These are phyloP conservation scores for Chelonus insularis DNA, from an alignment of 1,140 invertebrate species.

Conservation along the genomic window DNA sequence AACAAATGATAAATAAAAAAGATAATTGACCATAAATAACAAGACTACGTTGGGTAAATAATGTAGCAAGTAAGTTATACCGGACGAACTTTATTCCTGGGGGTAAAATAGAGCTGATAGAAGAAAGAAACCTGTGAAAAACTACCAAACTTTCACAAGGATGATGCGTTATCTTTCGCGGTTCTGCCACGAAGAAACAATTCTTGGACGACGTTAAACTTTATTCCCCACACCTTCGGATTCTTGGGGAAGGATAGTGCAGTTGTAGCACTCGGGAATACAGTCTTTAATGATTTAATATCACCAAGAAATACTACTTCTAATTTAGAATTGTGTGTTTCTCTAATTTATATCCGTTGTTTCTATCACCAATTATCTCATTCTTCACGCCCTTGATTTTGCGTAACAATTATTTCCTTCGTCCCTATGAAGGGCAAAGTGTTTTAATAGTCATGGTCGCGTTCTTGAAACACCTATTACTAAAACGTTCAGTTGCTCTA, in stretches of 20 bases:
- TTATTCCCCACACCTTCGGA: neutral
- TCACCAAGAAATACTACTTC: too few species aligned
- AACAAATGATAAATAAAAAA: neutral
- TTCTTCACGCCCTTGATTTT: conserved; percentile 59
- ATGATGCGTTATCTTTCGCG: conserved; percentile 26
- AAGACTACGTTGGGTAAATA: conserved; percentile 12
- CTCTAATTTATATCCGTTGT: too few species aligned
- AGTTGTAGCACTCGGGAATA: neutral
- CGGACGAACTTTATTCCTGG: conserved; percentile 1
- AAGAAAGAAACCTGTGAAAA: conserved; percentile 14
- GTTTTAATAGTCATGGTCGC: neutral
- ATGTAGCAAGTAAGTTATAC: conserved; percentile 16
- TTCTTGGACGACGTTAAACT: conserved; percentile 16
- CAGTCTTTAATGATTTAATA: too few species aligned
- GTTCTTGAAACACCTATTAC: too few species aligned
- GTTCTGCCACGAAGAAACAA: conserved; percentile 19
- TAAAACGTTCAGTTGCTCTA: neutral
- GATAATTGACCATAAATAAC: neutral
- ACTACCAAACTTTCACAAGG: conserved; percentile 24
- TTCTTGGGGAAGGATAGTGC: neutral
- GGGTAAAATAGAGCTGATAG: conserved; percentile 22
- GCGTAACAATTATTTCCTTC: conserved; percentile 55
- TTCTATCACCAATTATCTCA: conserved; percentile 55
- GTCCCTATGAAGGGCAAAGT: conserved; percentile 40
- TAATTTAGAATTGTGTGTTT: too few species aligned